phyloP scores from a whole-genome alignment of 1,140 invertebrate genomes.

The Proctacanthus coquilletti region DNA sequence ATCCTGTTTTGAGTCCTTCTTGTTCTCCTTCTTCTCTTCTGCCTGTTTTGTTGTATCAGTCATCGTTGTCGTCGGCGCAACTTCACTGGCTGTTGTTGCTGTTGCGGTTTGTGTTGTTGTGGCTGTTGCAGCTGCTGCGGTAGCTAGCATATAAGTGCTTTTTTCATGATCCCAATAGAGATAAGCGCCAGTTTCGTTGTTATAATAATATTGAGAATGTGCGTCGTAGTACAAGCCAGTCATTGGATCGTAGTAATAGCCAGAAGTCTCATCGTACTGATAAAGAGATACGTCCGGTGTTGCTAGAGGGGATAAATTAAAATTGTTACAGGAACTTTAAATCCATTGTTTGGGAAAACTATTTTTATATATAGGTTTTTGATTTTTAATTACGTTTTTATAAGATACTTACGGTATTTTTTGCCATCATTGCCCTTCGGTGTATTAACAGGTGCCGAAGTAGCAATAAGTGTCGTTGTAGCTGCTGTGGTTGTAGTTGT shows the following conservation, averaged over 20 bases:
- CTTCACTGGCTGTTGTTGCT: conserved; percentile 15
- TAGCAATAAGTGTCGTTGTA: conserved; percentile 20
- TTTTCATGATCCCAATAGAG: conserved; percentile 86
- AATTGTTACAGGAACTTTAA: too few species aligned
- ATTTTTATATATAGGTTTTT: conserved; percentile 5
- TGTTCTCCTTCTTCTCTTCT: conserved; percentile 32
- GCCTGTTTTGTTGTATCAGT: conserved; percentile 13
- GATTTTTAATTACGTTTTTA: too few species aligned
- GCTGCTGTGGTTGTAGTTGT: conserved; percentile 22
- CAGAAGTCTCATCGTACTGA: conserved; percentile 87
- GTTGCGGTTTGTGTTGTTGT: conserved; percentile 15
- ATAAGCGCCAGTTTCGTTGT: conserved; percentile 77
- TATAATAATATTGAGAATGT: conserved; percentile 86
- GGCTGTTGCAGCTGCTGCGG: conserved; percentile 32
- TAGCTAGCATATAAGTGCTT: conserved; percentile 64
- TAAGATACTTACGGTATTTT: conserved; percentile 39
- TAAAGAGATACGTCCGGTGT: conserved; percentile 82
- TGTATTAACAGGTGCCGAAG: conserved; percentile 20
- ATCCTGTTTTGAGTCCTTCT: conserved; percentile 36
- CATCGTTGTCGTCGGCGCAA: conserved; percentile 14
- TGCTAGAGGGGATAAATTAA: conserved; percentile 34
- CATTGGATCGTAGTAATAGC: conserved; percentile 89
- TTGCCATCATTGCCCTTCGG: conserved; percentile 46
- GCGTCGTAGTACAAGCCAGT: conserved; percentile 94
- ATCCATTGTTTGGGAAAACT: neutral